These are phyloP conservation scores for Tenthredo mesomela DNA, from an alignment of 2,888 invertebrate genomes.

Conservation along the genomic window DNA sequence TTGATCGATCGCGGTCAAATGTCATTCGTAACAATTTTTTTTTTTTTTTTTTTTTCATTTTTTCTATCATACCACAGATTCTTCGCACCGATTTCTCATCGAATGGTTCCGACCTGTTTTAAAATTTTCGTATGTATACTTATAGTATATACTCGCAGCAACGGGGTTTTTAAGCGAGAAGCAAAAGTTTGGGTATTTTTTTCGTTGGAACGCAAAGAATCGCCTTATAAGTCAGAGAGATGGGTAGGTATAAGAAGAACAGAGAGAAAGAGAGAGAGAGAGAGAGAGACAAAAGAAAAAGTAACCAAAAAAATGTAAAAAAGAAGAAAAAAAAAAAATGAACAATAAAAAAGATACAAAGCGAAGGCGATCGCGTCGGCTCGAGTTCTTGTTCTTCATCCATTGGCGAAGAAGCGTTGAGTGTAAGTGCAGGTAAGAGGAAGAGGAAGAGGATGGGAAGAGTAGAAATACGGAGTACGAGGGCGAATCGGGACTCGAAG, in stretches of 20 bases:
- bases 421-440: constrained; percentile 39
- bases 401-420: constrained; percentile 29
- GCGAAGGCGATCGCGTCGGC: constrained; percentile 49
- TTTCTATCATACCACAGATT: not conserved
- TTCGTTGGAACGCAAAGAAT: constrained; percentile 73
- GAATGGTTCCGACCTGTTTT: not conserved
- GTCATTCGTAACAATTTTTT: not conserved
- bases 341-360: constrained; percentile 50
- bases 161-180: not conserved
- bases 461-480: constrained; percentile 4
- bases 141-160: not conserved
- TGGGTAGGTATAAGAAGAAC: constrained; percentile 65
- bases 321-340: constrained; percentile 26
- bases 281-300: constrained; percentile 48
- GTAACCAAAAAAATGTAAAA: constrained; percentile 31
- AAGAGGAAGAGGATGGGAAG: constrained; percentile 31
- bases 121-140: not conserved
- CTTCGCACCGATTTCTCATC: not conserved
- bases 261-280: constrained; percentile 8
- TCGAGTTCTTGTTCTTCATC: constrained; percentile 46
- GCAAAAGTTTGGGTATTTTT: constrained; percentile 8
- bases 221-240: constrained; percentile 73
- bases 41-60: not conserved
- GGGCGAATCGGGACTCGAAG: constrained; percentile 1
- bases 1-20: constrained; percentile 14